Percentiles rank a stretch among this genome's conserved stretches.
These are phyloP conservation scores for Rhadina sibilatrix DNA, from an alignment of 2,113 vertebrate species.

Conservation along the genomic window DNA sequence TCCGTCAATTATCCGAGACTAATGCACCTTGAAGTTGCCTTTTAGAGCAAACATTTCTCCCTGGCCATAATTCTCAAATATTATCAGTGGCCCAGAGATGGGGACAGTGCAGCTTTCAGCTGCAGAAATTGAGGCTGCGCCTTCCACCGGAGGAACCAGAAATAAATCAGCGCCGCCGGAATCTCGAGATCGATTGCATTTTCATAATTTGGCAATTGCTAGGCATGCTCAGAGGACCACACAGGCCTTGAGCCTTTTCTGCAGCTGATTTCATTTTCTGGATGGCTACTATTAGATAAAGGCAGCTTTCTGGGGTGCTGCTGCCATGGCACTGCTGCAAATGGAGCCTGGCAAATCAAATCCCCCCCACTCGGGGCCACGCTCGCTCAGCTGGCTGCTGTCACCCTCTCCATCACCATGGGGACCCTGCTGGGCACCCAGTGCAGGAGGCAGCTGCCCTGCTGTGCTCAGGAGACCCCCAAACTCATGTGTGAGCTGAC, in stretches of 20 bases:
- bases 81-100: not conserved
- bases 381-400: not conserved
- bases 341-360: not conserved
- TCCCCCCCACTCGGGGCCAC: not conserved
- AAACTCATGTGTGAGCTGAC: fast-evolving
- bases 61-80: not conserved
- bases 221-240: not conserved
- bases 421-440: fast-evolving
- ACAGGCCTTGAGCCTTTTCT: not conserved
- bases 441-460: not conserved
- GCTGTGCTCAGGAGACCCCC: not conserved
- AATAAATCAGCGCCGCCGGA: not conserved
- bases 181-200: not conserved
- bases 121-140: not conserved
- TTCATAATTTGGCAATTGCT: not conserved
- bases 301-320: not conserved
- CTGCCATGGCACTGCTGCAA: not conserved
- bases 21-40: constrained; percentile 5
- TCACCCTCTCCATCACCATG: fast-evolving
- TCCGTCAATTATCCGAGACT: constrained; percentile 32
- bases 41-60: constrained; percentile 6
- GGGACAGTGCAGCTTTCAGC: not conserved
- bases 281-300: constrained; percentile 27
- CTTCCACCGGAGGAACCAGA: not conserved
- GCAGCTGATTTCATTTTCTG: constrained; percentile 33